Conservation (phyloP, 2,113 vertebrate genomes). For the Setophaga petechia region DNA sequence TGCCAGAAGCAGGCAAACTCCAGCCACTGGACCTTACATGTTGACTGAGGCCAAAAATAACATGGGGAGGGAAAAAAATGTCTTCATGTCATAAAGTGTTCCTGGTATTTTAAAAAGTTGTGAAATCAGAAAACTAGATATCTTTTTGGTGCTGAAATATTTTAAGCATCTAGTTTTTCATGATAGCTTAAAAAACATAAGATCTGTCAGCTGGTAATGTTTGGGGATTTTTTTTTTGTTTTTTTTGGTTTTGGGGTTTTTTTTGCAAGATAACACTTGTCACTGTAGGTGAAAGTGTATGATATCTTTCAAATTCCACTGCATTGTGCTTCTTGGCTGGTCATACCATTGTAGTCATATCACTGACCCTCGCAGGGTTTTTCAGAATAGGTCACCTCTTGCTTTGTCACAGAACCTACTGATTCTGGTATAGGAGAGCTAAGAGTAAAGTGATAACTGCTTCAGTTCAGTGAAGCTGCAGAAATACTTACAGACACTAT, state of each 20-base stretch:
- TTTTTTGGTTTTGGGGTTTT: neutral
- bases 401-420: neutral
- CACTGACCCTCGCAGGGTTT: neutral
- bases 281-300: neutral
- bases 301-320: neutral
- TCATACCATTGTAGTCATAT: neutral
- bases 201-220: neutral
- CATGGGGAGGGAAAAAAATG: accelerated
- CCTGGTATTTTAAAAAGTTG: neutral
- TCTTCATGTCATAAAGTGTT: neutral
- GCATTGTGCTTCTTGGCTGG: neutral
- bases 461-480: neutral
- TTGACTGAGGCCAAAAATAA: neutral
- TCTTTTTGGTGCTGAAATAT: neutral
- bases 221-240: neutral
- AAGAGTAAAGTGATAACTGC: neutral
- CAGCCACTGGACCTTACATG: neutral
- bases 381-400: neutral
- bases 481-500: neutral
- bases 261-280: neutral
- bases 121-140: neutral
- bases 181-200: neutral
- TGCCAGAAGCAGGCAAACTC: neutral
- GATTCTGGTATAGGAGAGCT: neutral
- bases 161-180: neutral